A percentile compares a stretch with the other conserved stretches of the same genome.
Conservation (phyloP, 2,797 vertebrate species). For the Spea hammondii region DNA sequence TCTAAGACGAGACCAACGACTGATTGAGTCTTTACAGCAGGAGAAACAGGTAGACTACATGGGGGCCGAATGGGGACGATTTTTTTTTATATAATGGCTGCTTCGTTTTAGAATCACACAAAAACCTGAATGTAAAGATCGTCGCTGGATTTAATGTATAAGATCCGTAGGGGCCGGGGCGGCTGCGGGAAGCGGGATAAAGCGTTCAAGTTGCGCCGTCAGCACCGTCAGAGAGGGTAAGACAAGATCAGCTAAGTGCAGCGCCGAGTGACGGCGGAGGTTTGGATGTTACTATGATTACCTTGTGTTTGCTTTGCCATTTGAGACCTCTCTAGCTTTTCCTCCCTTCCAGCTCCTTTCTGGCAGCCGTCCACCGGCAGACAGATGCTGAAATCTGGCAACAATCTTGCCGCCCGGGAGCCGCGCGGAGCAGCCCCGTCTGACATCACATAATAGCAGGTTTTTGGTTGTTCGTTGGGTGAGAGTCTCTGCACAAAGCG, state of each 20-base stretch:
- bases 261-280: not conserved
- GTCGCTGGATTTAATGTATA: too few species aligned
- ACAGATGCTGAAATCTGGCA: slow-evolving; percentile 38
- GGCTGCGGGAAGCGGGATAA: not conserved
- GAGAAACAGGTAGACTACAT: too few species aligned
- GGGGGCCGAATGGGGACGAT: too few species aligned
- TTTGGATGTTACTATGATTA: slow-evolving; percentile 6
- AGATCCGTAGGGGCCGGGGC: too few species aligned
- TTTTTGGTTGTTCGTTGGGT: slow-evolving; percentile 30
- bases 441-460: slow-evolving; percentile 34
- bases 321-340: slow-evolving; percentile 2
- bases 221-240: slow-evolving; percentile 1
- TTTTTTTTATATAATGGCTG: too few species aligned
- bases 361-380: slow-evolving; percentile 7
- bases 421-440: not conserved
- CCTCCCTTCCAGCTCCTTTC: slow-evolving; percentile 1
- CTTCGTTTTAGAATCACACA: too few species aligned
- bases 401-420: not conserved
- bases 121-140: too few species aligned
- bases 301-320: slow-evolving; percentile 35
- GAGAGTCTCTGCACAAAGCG: slow-evolving; percentile 5
- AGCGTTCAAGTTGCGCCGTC: not conserved
- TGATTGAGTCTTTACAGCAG: too few species aligned
- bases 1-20: too few species aligned
- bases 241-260: slow-evolving; percentile 3